These are phyloP conservation scores for Neoseiulus cucumeris DNA, from an alignment of 1,140 invertebrate species.

Conservation along the genomic window DNA sequence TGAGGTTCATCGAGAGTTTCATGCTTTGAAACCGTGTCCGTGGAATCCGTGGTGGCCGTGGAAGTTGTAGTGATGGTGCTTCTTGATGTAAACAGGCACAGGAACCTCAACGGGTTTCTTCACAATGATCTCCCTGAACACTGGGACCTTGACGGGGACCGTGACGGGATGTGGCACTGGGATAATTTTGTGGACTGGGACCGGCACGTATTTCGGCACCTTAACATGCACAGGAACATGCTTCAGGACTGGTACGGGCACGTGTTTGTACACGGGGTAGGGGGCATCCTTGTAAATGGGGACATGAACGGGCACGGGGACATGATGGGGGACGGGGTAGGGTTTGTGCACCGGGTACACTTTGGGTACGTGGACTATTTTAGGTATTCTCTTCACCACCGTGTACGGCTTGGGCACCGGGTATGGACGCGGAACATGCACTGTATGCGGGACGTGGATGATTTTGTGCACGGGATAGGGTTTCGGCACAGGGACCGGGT, in stretches of 20 bases:
- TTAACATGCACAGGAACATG: conserved; percentile 21
- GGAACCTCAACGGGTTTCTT: conserved; percentile 23
- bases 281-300: conserved; percentile 19
- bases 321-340: conserved; percentile 19
- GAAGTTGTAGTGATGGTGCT: not conserved
- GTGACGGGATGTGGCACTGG: conserved; percentile 22
- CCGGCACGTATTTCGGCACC: conserved; percentile 22
- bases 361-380: conserved; percentile 20
- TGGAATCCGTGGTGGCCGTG: not conserved
- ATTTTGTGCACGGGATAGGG: conserved; percentile 22
- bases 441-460: conserved; percentile 21
- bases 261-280: conserved; percentile 18
- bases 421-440: conserved; percentile 23
- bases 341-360: conserved; percentile 19
- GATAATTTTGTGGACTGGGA: conserved; percentile 22
- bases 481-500: conserved; percentile 23
- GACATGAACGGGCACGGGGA: conserved; percentile 18
- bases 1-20: too few species aligned
- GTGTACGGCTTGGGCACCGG: conserved; percentile 20
- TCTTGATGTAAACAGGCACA: conserved; percentile 19
- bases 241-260: conserved; percentile 19
- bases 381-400: conserved; percentile 19
- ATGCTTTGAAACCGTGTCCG: not conserved
- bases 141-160: conserved; percentile 22
- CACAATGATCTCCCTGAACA: conserved; percentile 23